Percentiles rank a stretch among this genome's conserved stretches.
phyloP scores from a whole-genome alignment of 2,888 invertebrate species.

The Drosophila kanekoi region DNA sequence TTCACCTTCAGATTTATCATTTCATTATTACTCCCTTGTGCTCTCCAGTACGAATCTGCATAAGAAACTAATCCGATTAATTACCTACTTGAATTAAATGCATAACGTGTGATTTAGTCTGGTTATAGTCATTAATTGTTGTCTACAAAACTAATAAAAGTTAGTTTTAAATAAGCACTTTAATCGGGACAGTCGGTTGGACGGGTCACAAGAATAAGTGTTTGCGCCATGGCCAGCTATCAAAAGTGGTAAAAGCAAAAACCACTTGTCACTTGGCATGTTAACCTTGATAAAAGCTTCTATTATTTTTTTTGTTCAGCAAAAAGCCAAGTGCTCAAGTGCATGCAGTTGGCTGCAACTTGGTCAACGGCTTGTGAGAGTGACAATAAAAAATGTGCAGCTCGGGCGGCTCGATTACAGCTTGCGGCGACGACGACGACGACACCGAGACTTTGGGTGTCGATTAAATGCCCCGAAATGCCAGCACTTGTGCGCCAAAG shows the following conservation, averaged over 20 bases:
- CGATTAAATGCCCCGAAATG: conserved; percentile 71
- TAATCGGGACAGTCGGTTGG: conserved; percentile 8
- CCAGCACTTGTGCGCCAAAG: conserved; percentile 48
- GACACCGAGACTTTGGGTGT: conserved; percentile 40
- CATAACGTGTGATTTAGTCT: conserved; percentile 29
- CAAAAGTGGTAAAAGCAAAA: conserved; percentile 61
- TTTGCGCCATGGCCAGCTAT: conserved; percentile 41
- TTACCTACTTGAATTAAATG: conserved; percentile 18
- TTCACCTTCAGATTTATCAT: no score
- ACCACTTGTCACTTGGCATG: conserved; percentile 65
- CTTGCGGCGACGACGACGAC: conserved; percentile 24
- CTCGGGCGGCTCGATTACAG: conserved; percentile 60
- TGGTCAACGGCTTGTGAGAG: conserved; percentile 59
- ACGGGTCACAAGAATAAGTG: conserved; percentile 63
- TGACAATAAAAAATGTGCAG: conserved; percentile 60
- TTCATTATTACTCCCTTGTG: neutral
- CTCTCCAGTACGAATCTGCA: neutral
- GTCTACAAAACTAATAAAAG: conserved; percentile 18
- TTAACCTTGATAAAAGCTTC: conserved; percentile 73
- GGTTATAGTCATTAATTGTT: conserved; percentile 26
- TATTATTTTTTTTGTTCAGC: conserved; percentile 17
- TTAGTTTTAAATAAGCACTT: conserved; percentile 17
- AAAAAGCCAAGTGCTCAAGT: conserved; percentile 59
- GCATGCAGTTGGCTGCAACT: conserved; percentile 68
- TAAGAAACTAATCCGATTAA: conserved; percentile 16